These are phyloP conservation scores for Orchestes rusci DNA, from an alignment of 2,888 invertebrate genomes.

Conservation along the genomic window DNA sequence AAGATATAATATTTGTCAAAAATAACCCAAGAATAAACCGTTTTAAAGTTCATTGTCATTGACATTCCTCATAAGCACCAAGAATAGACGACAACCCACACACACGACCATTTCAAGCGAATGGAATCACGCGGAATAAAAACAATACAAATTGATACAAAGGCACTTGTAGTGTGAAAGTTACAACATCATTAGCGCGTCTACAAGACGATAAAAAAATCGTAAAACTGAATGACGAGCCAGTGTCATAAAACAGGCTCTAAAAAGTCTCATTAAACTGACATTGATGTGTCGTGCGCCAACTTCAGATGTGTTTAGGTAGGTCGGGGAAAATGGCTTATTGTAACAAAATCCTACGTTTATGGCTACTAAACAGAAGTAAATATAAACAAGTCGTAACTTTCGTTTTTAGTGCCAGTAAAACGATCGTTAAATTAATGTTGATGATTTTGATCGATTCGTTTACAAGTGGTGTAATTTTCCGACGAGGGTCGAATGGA, in stretches of 20 bases:
- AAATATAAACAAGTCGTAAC: constrained; percentile 47
- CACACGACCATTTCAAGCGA: no score
- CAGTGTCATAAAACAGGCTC: constrained; percentile 16
- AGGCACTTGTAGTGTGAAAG: no score
- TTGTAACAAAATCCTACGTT: constrained; percentile 36
- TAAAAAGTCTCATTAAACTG: constrained; percentile 23
- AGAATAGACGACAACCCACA: no score
- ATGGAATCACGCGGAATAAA: no score
- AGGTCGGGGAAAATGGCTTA: constrained; percentile 19
- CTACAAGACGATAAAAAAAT: constrained; percentile 9
- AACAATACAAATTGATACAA: no score
- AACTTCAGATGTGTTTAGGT: constrained; percentile 15
- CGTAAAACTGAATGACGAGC: constrained; percentile 13
- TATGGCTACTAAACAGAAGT: constrained; percentile 44
- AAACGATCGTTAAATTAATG: constrained; percentile 46
- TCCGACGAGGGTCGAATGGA: no score
- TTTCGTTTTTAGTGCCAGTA: constrained; percentile 45
- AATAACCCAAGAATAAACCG: no score
- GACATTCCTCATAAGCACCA: no score
- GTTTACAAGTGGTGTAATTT: no score
- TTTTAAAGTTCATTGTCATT: no score
- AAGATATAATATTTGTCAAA: no score
- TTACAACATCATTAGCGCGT: no score
- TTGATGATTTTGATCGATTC: constrained; percentile 35
- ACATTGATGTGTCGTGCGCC: constrained; percentile 13